Base-by-base conservation (phyloP, 2,797 vertebrate species). In the Darevskia mixta region DNA sequence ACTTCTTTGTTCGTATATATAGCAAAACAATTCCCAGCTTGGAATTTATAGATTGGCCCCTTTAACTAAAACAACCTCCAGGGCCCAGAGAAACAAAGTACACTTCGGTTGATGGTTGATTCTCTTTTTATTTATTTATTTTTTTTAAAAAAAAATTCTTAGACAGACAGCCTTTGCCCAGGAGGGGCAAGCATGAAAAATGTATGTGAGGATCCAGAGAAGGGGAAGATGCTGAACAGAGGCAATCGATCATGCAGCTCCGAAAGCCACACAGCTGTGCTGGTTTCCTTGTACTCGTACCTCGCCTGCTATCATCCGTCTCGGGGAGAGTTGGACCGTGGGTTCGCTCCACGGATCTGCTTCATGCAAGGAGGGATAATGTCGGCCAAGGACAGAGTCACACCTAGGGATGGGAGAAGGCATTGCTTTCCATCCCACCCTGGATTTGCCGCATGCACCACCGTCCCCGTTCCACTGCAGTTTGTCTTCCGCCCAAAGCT, bases 181-280 rank as follows among this genome's bases (percentile, higher is more conserved):
- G 96, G 91, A 93, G 94, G 95, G 91, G 93, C 92, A 73, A 90
- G 87, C 92, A 96, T 97, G 97, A 97, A 96, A 97, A 96, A 97
- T 97, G 95, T 93, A 96, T 92, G 84, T 91, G 93, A 93, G 93
- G 89, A 95, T 87, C 94, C 91, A 18, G 92, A 94, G 94, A 92
- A 91, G 64, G 93, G 94, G 93, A 92, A 92, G 89, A 93, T 0
- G 92, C 86, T 89, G 92, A 86, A 93, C 95, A 79, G 91, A 84
- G 95, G 92, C 96, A 95, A 97, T 97, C 96, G 94, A 97, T 97
- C 96, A 97, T 96, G 87, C 27, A 86, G 93, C 92, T 96, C 96
- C 94, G 93, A 95, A 96, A 97, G 96, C 96, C 96, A 95, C 96
- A 94, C 97, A 97, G 96, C 97, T 97, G 95, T 97, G 96, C 95